phyloP scores from a whole-genome alignment of 2,888 invertebrate species.

The Ichneumoninae sp. region DNA sequence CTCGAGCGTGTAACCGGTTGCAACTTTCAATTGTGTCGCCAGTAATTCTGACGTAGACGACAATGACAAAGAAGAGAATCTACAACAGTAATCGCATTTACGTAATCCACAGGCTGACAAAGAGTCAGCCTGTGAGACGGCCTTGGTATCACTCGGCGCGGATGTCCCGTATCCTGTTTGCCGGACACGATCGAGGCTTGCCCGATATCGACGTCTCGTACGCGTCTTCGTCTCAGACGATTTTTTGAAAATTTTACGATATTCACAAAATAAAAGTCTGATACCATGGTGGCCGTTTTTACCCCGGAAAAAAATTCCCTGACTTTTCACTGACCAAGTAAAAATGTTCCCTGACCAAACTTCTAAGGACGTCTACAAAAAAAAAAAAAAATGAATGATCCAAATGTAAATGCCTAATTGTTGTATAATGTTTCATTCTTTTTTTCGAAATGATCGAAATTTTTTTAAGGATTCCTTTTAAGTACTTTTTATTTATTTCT shows the following conservation, averaged over 20 bases:
- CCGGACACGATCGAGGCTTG: conserved; percentile 7
- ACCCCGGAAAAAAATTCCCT: too few species aligned
- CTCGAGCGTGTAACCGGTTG: conserved; percentile 30
- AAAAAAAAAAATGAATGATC: too few species aligned
- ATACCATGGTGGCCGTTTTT: too few species aligned
- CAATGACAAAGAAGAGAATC: background rate
- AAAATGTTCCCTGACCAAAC: too few species aligned
- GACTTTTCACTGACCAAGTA: too few species aligned
- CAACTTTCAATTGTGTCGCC: background rate
- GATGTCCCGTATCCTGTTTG: conserved; percentile 43
- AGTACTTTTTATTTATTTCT: too few species aligned
- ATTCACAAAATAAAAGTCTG: conserved; percentile 2
- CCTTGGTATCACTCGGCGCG: conserved; percentile 39
- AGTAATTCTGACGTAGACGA: conserved; percentile 9
- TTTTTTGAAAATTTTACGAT: conserved; percentile 15
- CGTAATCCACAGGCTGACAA: too few species aligned
- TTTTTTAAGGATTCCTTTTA: too few species aligned
- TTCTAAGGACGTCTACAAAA: too few species aligned
- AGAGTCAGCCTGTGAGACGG: conserved; percentile 4
- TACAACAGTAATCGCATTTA: conserved; percentile 20
- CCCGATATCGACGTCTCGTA: background rate
- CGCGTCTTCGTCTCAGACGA: background rate
- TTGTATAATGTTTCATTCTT: too few species aligned
- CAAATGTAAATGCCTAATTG: too few species aligned
- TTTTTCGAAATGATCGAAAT: too few species aligned